Base-by-base conservation (phyloP, 2,113 vertebrate genomes). In the western clawed frog (Xenopus tropicalis) region DNA sequence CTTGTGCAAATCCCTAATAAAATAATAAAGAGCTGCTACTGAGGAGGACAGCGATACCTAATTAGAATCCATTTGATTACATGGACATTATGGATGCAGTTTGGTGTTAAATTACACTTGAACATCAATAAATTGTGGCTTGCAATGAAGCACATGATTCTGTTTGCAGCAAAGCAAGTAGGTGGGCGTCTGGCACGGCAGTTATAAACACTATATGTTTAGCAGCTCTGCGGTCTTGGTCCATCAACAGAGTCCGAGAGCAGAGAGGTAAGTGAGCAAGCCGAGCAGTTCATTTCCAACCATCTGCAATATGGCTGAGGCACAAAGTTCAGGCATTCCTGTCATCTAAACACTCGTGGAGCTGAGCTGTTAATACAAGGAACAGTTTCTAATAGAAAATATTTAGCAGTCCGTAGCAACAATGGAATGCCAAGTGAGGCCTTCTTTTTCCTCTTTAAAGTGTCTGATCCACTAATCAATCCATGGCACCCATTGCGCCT, bases 401-500 rank as follows among this genome's bases (percentile, higher is more conserved):
- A 89, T 90, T 90, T 85, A 79, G 85, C 90, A 88, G 81, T 80
- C 85, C 73, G 1, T 78, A 88, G 87, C 85, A 91, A 93, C 86
- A 87, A 85, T 85, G 90, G 81, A 86, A 87, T 90, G 80, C 82
- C 83, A 91, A 84, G 80, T 84, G 23, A 4, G 12, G 11, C 16
- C 57, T 59, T 5, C 1, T 17, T n/a, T 19, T 54, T 54, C 52
- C 7, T n/a, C 16, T n/a, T 17, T 4, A 54, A 54, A 54, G 52
- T 17, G 8, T 54, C 52, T 20, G 19, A 54, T n/a, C 16, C n/a
- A 19, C 14, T 54, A 9, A 54, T n/a, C 1, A n/a, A 17, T n/a
- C 52, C 14, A 17, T n/a, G 16, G 52, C 46, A 48, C 13, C 5
- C 19, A 17, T 54, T 54, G 8, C 17, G 7, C 19, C 14, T n/a